Base-by-base conservation (phyloP, 2,113 vertebrate genomes). In the Oncorhynchus masou region DNA sequence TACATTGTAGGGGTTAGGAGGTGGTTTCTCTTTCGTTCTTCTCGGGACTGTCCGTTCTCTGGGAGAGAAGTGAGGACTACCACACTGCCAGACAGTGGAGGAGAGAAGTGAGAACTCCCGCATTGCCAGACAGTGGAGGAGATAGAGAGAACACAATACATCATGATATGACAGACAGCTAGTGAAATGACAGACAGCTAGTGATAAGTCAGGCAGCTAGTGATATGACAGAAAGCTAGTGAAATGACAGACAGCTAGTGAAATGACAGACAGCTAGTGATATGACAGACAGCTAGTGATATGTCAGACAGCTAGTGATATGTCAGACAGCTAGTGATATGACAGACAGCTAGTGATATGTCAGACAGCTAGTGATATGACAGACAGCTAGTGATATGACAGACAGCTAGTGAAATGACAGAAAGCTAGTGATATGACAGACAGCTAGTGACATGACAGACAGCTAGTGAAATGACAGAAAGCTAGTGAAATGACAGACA, bases 51-150 rank as follows among this genome's bases (percentile, higher is more conserved):
- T 94, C 94, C 16, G 77, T 80, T 79, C 76, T 92, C 87, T 98
- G 96, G 31, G 31, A 31, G 31, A 31, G 31, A 31, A 31, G 29
- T 0, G 29, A 31, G 29, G 5, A 31, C 5, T 31, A 1, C 29
- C 5, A 31, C 4, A 31, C 29, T 31, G 29, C 29, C 29, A 31
- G 29, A 31, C 29, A 31, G 0, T 5, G 4, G 4, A 31, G 88
- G 95, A 94, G 79, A 95, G 80, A 29, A 99, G 91, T 89, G 98
- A 98, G 7, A 95, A 93, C 82, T 99, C 97, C 97, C 97, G 99
- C 8, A 94, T 95, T 16, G 97, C 96, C 92, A 98, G 95, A 90
- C 97, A 98, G 96, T 99, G 90, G 34, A 91, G 91, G 31, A 31
- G 4, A 31, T 31, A 31, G 31, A 31, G 31, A 31, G 31, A 31